A percentile compares a stretch with the other conserved stretches of the same genome.
These are phyloP conservation scores for Latrodectus elegans DNA, from an alignment of 2,888 invertebrate species.

Conservation along the genomic window DNA sequence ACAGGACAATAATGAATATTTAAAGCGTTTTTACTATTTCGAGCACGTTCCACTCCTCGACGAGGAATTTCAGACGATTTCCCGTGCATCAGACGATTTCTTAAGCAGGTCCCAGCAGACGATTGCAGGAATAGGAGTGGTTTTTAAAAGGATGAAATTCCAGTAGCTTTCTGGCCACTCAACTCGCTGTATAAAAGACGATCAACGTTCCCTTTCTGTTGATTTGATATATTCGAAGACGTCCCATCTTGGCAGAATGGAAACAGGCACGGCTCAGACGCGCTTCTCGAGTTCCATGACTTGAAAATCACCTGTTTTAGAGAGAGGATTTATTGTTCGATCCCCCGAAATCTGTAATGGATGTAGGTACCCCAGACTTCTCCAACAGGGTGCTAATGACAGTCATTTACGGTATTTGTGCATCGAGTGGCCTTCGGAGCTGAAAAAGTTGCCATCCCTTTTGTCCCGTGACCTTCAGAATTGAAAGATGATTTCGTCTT, in stretches of 20 bases:
- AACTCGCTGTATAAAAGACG: neutral
- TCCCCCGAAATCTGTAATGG: neutral
- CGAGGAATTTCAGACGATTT: conserved; percentile 5
- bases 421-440: neutral
- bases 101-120: too few species aligned
- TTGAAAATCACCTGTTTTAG: neutral
- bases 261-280: neutral
- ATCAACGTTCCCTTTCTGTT: neutral
- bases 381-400: neutral
- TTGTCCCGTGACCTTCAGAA: too few species aligned
- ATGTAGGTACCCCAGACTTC: neutral
- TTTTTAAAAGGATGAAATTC: conserved; percentile 19
- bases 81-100: neutral
- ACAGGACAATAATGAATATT: conserved; percentile 1
- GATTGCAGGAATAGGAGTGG: neutral
- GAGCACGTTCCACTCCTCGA: neutral
- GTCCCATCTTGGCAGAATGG: neutral
- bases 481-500: too few species aligned
- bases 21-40: neutral
- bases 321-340: neutral
- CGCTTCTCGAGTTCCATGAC: neutral
- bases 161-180: conserved; percentile 25
- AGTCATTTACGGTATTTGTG: neutral
- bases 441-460: too few species aligned
- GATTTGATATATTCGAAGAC: conserved; percentile 5